Evolutionary conservation across 2,888 invertebrate genomes (phyloP), one percentile per base, ranked within the genome.

Genomic region (Xanthia togata): DNA sequence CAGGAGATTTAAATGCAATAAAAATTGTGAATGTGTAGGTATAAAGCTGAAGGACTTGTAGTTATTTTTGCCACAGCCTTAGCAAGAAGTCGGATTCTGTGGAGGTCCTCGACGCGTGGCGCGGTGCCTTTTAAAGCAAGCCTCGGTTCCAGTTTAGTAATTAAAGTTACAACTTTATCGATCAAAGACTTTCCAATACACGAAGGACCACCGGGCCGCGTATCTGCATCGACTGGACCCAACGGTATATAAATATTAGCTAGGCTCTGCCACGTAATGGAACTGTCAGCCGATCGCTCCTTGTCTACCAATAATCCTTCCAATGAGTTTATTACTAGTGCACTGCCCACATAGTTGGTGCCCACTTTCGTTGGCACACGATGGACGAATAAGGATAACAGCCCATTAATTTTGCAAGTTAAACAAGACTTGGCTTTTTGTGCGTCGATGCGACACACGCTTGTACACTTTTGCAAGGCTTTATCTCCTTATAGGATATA

Each of bases 101-200:
- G 86, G 89, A 87, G 89, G 89, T 85, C 88, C 86, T 78, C 82
- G 89, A 90, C 94, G 93, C 93, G 94, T 94, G 92, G 91, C 92
- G 95, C 95, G 96, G 95, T 92, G 84, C 90, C 93, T 92, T 93
- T 95, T 94, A 92, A 93, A 91, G 90, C 91, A 82, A 88, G 84
- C 70, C 59, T 87, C 90, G 84, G 90, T 93, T 93, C 95, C 94
- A 94, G 95, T 95, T 95, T 92, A 93, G 95, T 93, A 96, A 96
- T 96, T 96, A 96, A 96, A 95, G 93, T 94, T 93, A 95, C 95
- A 95, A 93, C 94, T 96, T 96, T 96, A 96, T 96, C 95, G 95
- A 95, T 94, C 93, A 94, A 94, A 93, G 93, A 92, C 93, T 92
- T 93, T 92, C 93, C 93, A 93, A 90, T 92, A 90, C 89, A 89